phyloP scores from a whole-genome alignment of 2,113 vertebrate genomes.

The Albula goreensis region DNA sequence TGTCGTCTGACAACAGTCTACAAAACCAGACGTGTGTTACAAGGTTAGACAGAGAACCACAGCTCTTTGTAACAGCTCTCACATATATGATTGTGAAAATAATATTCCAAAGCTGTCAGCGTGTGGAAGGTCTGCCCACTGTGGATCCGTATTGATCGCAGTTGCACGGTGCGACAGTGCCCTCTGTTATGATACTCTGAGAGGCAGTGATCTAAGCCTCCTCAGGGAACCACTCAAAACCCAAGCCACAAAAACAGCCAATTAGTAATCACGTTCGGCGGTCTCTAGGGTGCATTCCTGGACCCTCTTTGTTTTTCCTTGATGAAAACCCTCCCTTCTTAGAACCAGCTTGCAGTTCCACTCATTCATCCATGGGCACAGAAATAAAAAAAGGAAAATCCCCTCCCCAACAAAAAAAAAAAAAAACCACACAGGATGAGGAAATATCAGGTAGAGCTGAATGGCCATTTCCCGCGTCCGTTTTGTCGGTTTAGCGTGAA shows the following conservation, averaged over 20 bases:
- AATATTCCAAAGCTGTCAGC: constrained; percentile 9
- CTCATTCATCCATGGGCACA: not conserved
- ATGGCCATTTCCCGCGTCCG: constrained; percentile 36
- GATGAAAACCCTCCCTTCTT: constrained; percentile 39
- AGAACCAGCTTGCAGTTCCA: constrained; percentile 46
- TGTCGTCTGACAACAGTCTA: not conserved
- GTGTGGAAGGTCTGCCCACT: constrained; percentile 14
- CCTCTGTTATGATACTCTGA: constrained; percentile 63
- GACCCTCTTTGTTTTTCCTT: constrained; percentile 56
- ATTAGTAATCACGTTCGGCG: constrained; percentile 65
- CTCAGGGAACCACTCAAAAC: constrained; percentile 71
- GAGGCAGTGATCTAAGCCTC: constrained; percentile 69
- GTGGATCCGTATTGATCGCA: constrained; percentile 52
- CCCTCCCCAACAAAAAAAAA: not conserved
- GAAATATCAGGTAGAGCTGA: constrained; percentile 75
- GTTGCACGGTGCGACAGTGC: constrained; percentile 34
- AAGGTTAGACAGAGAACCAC: not conserved
- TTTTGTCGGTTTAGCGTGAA: constrained; percentile 8
- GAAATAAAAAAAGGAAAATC: not conserved
- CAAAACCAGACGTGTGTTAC: not conserved
- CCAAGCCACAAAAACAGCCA: constrained; percentile 67
- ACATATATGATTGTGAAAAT: not conserved
- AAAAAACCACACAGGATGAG: constrained; percentile 61
- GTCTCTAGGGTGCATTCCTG: constrained; percentile 54
- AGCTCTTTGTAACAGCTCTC: not conserved